Evolutionary conservation across 2,113 vertebrate species (phyloP).

Genomic region (Tympanuchus pallidicinctus): DNA sequence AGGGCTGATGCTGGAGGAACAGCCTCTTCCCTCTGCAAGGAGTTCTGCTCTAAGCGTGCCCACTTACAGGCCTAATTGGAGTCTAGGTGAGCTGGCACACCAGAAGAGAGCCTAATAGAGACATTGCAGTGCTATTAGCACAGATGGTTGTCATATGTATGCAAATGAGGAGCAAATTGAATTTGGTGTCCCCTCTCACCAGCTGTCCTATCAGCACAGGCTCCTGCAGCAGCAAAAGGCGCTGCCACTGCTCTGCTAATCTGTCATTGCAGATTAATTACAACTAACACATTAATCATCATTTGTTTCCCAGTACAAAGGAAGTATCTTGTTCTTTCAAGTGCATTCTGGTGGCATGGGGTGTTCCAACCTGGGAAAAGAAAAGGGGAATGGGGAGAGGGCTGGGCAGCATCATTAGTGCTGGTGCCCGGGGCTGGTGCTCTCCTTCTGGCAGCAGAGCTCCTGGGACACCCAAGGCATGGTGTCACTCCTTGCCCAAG

Average conservation of each 20-base stretch:
- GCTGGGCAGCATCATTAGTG: slow-evolving; percentile 69
- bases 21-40: slow-evolving; percentile 74
- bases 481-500: not conserved
- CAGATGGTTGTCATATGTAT: slow-evolving; percentile 99
- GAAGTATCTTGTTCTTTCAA: slow-evolving; percentile 76
- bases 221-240: slow-evolving; percentile 78
- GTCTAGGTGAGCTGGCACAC: slow-evolving; percentile 60
- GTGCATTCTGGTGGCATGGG: slow-evolving; percentile 66
- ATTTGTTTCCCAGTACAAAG: slow-evolving; percentile 84
- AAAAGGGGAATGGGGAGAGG: slow-evolving; percentile 29
- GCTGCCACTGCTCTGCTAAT: slow-evolving; percentile 77
- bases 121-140: slow-evolving; percentile 91
- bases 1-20: not conserved
- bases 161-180: slow-evolving; percentile 97
- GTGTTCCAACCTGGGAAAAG: slow-evolving; percentile 63
- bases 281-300: slow-evolving; percentile 90
- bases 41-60: slow-evolving; percentile 70
- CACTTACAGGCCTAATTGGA: slow-evolving; percentile 67
- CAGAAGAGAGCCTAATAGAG: slow-evolving; percentile 88
- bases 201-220: slow-evolving; percentile 90
- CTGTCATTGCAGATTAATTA: slow-evolving; percentile 90
- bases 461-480: not conserved
- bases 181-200: slow-evolving; percentile 91
- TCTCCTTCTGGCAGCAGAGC: slow-evolving; percentile 37
- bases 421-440: not conserved